A percentile compares a stretch with the other conserved stretches of the same genome.
phyloP scores from a whole-genome alignment of 1,140 invertebrate genomes.

The Bombus cullumanus region DNA sequence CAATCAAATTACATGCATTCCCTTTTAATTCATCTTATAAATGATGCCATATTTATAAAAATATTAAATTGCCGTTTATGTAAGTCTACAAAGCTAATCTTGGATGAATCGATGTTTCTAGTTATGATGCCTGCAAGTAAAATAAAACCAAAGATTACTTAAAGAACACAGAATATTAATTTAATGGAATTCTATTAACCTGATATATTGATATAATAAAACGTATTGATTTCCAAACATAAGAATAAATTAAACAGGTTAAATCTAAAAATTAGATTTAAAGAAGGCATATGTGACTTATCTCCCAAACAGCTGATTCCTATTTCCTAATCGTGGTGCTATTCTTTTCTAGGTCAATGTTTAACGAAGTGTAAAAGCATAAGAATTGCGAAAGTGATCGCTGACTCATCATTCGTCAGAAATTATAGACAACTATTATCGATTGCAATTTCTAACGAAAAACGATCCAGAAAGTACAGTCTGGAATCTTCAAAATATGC shows the following conservation, averaged over 20 bases:
- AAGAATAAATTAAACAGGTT: not conserved
- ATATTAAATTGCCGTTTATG: not conserved
- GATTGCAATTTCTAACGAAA: too few species aligned
- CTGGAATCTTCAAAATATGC: not conserved
- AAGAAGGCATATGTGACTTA: not conserved
- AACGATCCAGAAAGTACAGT: not conserved
- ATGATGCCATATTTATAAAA: not conserved
- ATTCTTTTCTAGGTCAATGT: slow-evolving; percentile 53
- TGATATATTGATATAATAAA: not conserved
- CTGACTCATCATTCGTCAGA: slow-evolving; percentile 14
- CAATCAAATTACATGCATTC: not conserved
- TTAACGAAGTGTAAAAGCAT: slow-evolving; percentile 21
- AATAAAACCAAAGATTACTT: not conserved
- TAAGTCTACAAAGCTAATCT: not conserved
- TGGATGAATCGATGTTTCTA: not conserved
- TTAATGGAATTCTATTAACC: too few species aligned
- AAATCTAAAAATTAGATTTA: not conserved
- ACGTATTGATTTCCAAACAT: too few species aligned
- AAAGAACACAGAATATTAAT: not conserved
- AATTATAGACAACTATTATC: not conserved
- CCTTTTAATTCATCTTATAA: not conserved
- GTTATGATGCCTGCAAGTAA: not conserved
- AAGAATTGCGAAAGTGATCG: slow-evolving; percentile 24
- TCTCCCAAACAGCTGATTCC: not conserved
- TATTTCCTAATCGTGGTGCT: not conserved